Evolutionary conservation across 1,140 invertebrate species (phyloP), one percentile per base, ranked within the genome.

Genomic region (Philaenus spumarius): DNA sequence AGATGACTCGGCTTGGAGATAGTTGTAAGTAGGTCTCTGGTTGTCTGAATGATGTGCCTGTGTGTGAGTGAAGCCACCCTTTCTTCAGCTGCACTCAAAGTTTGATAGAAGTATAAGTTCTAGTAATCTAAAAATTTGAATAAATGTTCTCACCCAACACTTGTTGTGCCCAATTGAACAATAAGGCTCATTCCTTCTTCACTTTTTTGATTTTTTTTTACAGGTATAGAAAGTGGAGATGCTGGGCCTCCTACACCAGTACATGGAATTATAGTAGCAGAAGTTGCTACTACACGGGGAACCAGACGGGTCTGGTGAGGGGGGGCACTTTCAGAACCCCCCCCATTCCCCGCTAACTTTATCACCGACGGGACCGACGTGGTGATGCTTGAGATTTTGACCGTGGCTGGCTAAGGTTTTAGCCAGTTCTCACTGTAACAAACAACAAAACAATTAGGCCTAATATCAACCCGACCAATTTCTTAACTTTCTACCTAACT

Each of bases 301-400:
- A 51, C 42, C 46, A 51, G 47, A 30, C 47, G 45, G 43, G 46
- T n/a, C 45, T 48, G 43, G 55, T 57, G 55, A 9, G 48, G 51
- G 51, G 58, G 53, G 58, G 34, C 22, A 39, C 45, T 42, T 15
- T 53, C 34, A 24, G 58, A 48, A n/a, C 48, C 50, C 47, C 57
- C 58, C 37, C 42, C 42, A 43, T 37, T 39, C 26, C 51, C 58
- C 52, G 58, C 58, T 48, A 54, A 47, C 52, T 58, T 58, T 35
- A 60, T 60, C 42, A 60, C 58, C 30, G 58, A 60, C 43, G 58
- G 52, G 40, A 54, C 52, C 50, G 58, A 60, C 58, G 58, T 55
- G 26, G 30, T 55, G 58, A 50, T 20, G 55, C 45, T 30, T 53
- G 30, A 53, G 23, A 53, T 35, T 53, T 53, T 37, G 34, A 3